Base-by-base conservation (phyloP, 2,113 vertebrate genomes). In the Prochilodus magdalenae region DNA sequence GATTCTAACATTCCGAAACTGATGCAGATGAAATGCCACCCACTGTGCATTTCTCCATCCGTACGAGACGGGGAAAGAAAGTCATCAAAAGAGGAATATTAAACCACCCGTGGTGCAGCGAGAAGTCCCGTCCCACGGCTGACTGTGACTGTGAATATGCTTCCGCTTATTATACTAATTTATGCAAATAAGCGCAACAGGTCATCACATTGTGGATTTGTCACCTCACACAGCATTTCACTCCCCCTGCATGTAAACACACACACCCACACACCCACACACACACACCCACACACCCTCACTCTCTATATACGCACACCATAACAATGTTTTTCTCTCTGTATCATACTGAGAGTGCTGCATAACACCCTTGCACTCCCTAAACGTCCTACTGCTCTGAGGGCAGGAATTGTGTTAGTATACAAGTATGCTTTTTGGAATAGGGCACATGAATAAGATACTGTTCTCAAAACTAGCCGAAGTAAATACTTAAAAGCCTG, bases 141-240 rank as follows among this genome's bases (percentile, higher is more conserved):
- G 62, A 30, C 26, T 14, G 13, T 76, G 74, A 76, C 74, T 63
- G 75, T 13, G 60, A 67, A 67, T 33, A 40, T 16, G 62, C 47
- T 77, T 33, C 6, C 10, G 57, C 53, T 24, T 66, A 67, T 66
- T 33, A 66, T 53, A 67, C 10, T 30, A 33, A 77, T 67, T 67
- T 10, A 16, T 66, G 27, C 29, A 26, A 77, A 66, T 77, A 67
- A 66, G 47, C 22, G 26, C 57, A 60, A 24, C 57, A 60, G 57
- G 62, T 77, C 60, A 29, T 26, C 5, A 18, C 75, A n/a, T 63
- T 27, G 57, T 59, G 44, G 51, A 73, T 14, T 33, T 24, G 72
- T 60, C 60, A 60, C 73, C 40, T 51, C 40, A 15, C 18, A 51
- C 26, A 29, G 40, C 22, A 20, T 22, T 16, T 30, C 24, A 60